These are phyloP conservation scores for Peromyscus aztecus DNA, from an alignment of 2,797 vertebrate species.

Conservation along the genomic window DNA sequence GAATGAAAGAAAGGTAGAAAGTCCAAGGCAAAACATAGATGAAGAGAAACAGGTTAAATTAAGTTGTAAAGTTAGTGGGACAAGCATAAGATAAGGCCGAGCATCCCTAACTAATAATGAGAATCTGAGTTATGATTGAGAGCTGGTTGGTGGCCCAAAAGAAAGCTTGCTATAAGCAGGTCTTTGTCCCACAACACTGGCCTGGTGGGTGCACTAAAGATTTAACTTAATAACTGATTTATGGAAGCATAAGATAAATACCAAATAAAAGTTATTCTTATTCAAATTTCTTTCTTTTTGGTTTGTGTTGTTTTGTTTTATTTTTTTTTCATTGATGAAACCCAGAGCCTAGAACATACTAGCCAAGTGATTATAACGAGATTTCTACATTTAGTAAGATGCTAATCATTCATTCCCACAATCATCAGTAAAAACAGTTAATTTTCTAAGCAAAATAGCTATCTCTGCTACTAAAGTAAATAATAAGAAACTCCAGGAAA, in stretches of 20 bases:
- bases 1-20: background rate
- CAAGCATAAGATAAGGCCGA: background rate
- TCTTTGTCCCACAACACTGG: background rate
- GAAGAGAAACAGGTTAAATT: background rate
- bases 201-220: background rate
- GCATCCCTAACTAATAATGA: background rate
- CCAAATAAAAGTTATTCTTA: background rate
- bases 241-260: background rate
- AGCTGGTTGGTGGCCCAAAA: background rate
- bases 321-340: background rate
- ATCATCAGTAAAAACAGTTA: background rate
- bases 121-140: background rate
- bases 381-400: background rate
- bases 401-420: background rate
- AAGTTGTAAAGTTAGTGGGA: background rate
- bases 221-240: background rate
- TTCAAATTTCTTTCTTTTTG: background rate
- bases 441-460: constrained; percentile 4
- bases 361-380: background rate
- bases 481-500: background rate
- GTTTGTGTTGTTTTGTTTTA: background rate
- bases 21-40: background rate
- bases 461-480: background rate
- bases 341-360: background rate
- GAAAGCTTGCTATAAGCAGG: background rate